A percentile compares a stretch with the other conserved stretches of the same genome.
These are phyloP conservation scores for Furcula furcula DNA, from an alignment of 2,888 invertebrate species.

Conservation along the genomic window DNA sequence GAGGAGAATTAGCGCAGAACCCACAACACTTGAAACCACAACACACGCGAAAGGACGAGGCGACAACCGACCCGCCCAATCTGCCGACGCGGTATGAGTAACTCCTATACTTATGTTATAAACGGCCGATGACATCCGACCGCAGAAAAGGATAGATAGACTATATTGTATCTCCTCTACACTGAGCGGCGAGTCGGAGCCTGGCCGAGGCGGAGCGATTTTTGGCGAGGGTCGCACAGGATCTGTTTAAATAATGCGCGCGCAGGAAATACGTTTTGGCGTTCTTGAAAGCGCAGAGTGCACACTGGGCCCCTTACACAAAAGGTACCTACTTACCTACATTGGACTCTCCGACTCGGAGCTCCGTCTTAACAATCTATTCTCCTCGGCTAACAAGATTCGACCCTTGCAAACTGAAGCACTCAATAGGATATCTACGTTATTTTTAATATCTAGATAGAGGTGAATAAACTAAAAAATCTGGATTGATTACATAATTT, in stretches of 20 bases:
- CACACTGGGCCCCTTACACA: conserved; percentile 14
- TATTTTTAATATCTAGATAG: no score
- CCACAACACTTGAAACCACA: conserved; percentile 66
- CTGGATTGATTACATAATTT: background rate
- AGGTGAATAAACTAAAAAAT: background rate
- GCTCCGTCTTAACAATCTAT: conserved; percentile 4
- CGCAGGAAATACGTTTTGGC: conserved; percentile 51
- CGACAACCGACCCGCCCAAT: conserved; percentile 65
- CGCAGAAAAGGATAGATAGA: conserved; percentile 39
- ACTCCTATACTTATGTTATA: conserved; percentile 48
- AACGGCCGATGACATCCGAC: conserved; percentile 70
- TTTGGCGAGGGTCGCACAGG: conserved; percentile 46
- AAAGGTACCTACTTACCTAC: no score
- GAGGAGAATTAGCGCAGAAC: conserved; percentile 53
- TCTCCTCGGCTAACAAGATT: background rate
- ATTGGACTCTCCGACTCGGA: no score
- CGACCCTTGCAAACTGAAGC: no score
- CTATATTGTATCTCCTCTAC: conserved; percentile 33
- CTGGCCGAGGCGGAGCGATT: conserved; percentile 37
- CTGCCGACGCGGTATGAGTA: conserved; percentile 69
- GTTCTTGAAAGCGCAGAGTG: conserved; percentile 5
- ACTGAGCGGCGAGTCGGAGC: conserved; percentile 33
- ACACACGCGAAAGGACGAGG: conserved; percentile 72
- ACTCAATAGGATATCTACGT: no score
- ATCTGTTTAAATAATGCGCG: conserved; percentile 56